Conservation (phyloP, 2,888 invertebrate genomes). For the Ephialtes manifestator region DNA sequence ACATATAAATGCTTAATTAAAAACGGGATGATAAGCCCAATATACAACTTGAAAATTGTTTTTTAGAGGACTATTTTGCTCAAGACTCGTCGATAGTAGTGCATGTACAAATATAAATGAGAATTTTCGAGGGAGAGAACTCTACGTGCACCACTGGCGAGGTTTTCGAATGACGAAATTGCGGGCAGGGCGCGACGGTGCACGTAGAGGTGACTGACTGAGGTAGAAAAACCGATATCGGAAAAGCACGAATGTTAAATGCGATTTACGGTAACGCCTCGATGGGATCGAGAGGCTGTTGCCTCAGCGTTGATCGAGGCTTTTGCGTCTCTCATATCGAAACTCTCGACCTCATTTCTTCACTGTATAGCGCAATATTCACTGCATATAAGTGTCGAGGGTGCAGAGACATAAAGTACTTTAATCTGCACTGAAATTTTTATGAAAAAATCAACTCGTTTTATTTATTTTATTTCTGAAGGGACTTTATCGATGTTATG, state of each 20-base stretch:
- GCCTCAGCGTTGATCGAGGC: constrained; percentile 23
- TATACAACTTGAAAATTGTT: not conserved
- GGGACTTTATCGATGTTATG: no score
- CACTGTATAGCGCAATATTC: not conserved
- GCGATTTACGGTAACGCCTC: constrained; percentile 51
- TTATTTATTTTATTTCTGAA: no score
- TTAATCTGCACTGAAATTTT: no score
- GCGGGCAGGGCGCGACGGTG: constrained; percentile 31
- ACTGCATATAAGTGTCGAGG: not conserved
- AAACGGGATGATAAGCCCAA: not conserved
- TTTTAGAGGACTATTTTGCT: not conserved
- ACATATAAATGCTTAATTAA: no score
- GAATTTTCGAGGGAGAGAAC: constrained; percentile 5
- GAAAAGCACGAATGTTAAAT: constrained; percentile 46
- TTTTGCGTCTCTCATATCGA: constrained; percentile 12
- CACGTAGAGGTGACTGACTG: constrained; percentile 23
- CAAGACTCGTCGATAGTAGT: not conserved
- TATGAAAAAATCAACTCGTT: no score
- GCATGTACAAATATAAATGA: constrained; percentile 2
- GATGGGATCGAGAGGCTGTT: constrained; percentile 40
- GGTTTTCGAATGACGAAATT: constrained; percentile 39
- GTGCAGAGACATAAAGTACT: not conserved
- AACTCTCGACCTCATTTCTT: constrained; percentile 25
- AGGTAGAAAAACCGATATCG: constrained; percentile 57
- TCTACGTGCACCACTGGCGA: not conserved